Base-by-base conservation (phyloP, 2,113 vertebrate species). In the Pleuronectes platessa region DNA sequence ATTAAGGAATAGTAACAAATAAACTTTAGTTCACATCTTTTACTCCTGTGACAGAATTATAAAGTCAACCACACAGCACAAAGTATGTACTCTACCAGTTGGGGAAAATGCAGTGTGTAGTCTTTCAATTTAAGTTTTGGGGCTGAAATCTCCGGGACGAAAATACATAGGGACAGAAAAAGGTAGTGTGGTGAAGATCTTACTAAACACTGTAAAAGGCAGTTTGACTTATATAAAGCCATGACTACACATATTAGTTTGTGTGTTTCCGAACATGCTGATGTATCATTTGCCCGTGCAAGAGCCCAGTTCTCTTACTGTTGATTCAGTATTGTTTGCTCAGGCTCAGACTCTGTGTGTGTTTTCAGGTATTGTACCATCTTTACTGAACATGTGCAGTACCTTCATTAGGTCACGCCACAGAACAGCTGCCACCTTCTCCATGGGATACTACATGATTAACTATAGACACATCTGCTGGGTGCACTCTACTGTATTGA, bases 281-380 rank as follows among this genome's bases (percentile, higher is more conserved):
- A 27, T 27, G 27, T 31, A 31, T 31, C 6, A 31, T 31, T 7
- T 31, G 31, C 6, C 61, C 21, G 17, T 11, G 12, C 14, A 58
- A 68, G 0, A 24, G 21, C 9, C 14, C 61, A n/a, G 18, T 24
- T 73, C 47, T 7, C 12, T 1, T 42, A 18, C 54, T 63, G 63
- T 77, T 73, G 27, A 74, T 68, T 54, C 27, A 53, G 13, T 2
- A 3, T 14, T 71, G 67, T 84, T 76, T 76, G 56, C 27, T 53
- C 21, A 65, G 18, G 17, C 31, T 45, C 13, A 15, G 51, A 54
- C 51, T 21, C 45, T 17, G 45, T 17, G 60, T n/a, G 7, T 11
- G n/a, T 40, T 14, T 37, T 35, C 6, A 26, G 9, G 20, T 60
- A 15, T 24, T 47, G 42, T 42, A 47, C 37, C 23, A 53, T 21